Percentiles rank a stretch among this genome's conserved stretches.
Conservation (phyloP, 1,140 invertebrate species). For the Steinernema feltiae region DNA sequence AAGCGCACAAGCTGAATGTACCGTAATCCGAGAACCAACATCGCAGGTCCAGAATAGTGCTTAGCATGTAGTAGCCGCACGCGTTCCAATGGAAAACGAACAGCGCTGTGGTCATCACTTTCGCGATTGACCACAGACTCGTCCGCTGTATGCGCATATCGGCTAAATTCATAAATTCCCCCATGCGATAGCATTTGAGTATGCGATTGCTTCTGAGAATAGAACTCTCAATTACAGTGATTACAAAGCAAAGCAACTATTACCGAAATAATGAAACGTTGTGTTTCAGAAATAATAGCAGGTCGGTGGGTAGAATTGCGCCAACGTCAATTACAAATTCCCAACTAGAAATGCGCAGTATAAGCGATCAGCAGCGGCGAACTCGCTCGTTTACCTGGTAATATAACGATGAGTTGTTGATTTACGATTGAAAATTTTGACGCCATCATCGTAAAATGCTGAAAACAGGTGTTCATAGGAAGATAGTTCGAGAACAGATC, state of each 20-base stretch:
- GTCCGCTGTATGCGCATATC: neutral
- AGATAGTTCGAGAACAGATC: too few species aligned
- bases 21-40: too few species aligned
- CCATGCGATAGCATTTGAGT: neutral
- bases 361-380: neutral
- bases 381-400: neutral
- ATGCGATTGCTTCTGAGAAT: neutral
- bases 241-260: neutral
- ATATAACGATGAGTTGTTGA: neutral
- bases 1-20: too few species aligned
- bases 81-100: conserved; percentile 3
- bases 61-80: neutral
- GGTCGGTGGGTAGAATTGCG: neutral
- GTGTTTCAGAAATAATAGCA: neutral
- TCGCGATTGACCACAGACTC: neutral
- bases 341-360: neutral
- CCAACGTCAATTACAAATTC: neutral
- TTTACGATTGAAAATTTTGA: neutral
- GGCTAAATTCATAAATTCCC: neutral
- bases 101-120: neutral
- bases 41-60: neutral
- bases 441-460: neutral
- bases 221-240: neutral
- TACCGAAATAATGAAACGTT: neutral
- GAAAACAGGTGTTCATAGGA: too few species aligned